Evolutionary conservation across 1,140 invertebrate species (phyloP).

Genomic region (Cydia amplana): DNA sequence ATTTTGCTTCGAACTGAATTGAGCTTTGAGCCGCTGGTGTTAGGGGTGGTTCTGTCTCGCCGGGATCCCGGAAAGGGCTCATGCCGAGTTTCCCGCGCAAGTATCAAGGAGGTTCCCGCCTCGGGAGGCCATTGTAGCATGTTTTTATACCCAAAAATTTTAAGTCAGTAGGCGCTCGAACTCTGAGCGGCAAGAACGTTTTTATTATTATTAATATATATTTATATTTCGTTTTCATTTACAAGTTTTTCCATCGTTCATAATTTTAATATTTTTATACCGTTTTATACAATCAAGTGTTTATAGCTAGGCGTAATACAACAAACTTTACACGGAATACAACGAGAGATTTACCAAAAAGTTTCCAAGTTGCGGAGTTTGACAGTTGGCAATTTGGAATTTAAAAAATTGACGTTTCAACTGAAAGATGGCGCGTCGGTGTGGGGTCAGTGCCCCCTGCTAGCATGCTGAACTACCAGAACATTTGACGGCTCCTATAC

Average conservation of each 20-base stretch:
- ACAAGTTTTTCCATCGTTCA: constrained; percentile 78
- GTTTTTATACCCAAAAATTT: constrained; percentile 80
- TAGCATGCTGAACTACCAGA: constrained; percentile 75
- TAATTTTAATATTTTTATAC: constrained; percentile 80
- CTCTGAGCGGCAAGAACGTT: constrained; percentile 76
- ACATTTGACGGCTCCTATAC: constrained; percentile 74
- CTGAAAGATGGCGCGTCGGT: constrained; percentile 71
- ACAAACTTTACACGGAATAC: constrained; percentile 41
- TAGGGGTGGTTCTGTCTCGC: neutral
- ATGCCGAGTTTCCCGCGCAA: constrained; percentile 40
- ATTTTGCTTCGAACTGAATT: constrained; percentile 35
- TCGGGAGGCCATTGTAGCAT: constrained; percentile 76
- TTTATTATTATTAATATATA: constrained; percentile 79
- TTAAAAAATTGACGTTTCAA: constrained; percentile 71
- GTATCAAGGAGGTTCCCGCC: constrained; percentile 68
- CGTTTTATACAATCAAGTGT: constrained; percentile 78
- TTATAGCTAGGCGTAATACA: constrained; percentile 71
- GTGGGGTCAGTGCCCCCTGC: constrained; percentile 63
- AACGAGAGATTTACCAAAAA: constrained; percentile 49
- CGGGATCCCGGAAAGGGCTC: constrained; percentile 1
- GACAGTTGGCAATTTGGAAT: constrained; percentile 72
- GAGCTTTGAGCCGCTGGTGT: neutral
- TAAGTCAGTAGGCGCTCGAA: constrained; percentile 79
- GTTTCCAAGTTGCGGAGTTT: constrained; percentile 59
- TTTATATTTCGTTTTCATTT: constrained; percentile 79